Evolutionary conservation across 2,888 invertebrate species (phyloP).

Genomic region (Tenthredo livida): DNA sequence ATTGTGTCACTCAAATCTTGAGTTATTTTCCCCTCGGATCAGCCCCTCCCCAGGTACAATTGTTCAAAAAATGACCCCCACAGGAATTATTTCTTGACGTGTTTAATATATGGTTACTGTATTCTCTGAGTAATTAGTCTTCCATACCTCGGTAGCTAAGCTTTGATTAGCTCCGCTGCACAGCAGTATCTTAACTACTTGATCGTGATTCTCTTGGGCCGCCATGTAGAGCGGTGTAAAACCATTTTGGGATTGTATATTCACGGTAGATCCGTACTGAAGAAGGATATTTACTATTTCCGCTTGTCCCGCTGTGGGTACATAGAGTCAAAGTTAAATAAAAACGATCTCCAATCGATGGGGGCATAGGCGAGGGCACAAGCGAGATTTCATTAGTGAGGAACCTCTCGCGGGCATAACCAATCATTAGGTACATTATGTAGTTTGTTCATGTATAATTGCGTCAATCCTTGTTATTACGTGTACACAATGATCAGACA

Average conservation of each 20-base stretch:
- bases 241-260: constrained; percentile 97
- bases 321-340: constrained; percentile 50
- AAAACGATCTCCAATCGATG: constrained; percentile 23
- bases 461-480: background rate
- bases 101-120: background rate
- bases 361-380: background rate
- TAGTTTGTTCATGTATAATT: background rate
- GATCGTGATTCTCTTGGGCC: constrained; percentile 97
- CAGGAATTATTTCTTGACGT: background rate
- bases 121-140: background rate
- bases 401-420: too few relatives aligned
- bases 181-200: constrained; percentile 94
- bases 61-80: background rate
- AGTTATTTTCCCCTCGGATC: too few relatives aligned
- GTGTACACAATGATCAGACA: background rate
- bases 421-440: background rate
- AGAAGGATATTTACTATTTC: constrained; percentile 95
- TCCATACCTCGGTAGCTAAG: constrained; percentile 94
- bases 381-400: too few relatives aligned
- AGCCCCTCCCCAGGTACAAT: background rate
- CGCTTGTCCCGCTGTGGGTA: constrained; percentile 91
- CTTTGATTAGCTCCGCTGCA: constrained; percentile 97
- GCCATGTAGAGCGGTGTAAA: constrained; percentile 99
- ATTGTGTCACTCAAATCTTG: too few relatives aligned
- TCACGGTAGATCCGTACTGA: constrained; percentile 94